A percentile compares a stretch with the other conserved stretches of the same genome.
Evolutionary conservation across 2,113 vertebrate species (phyloP).

Genomic region (Glareola pratincola): DNA sequence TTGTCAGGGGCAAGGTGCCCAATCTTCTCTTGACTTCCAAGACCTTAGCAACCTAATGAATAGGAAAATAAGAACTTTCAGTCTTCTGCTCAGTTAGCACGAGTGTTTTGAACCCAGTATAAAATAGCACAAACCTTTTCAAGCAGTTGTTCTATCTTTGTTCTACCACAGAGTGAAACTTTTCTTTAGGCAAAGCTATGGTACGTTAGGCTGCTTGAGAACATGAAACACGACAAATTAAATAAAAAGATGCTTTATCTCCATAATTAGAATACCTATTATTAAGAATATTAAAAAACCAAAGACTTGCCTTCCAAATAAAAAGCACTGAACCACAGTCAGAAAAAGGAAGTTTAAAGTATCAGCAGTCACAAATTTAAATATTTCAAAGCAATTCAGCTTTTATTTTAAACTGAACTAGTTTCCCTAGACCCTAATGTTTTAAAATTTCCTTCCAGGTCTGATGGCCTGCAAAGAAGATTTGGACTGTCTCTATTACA

Average conservation of each 20-base stretch:
- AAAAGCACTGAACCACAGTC: neutral
- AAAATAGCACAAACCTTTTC: neutral
- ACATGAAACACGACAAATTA: neutral
- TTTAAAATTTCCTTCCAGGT: neutral
- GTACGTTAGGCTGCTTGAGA: neutral
- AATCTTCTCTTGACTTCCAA: neutral
- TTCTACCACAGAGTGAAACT: neutral
- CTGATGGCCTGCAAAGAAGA: neutral
- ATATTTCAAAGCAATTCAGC: neutral
- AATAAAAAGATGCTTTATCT: neutral
- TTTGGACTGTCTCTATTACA: neutral
- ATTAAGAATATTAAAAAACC: neutral
- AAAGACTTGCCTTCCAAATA: neutral
- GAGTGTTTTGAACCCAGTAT: neutral
- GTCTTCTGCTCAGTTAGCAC: neutral
- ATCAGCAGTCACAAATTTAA: neutral
- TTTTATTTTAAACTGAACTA: neutral
- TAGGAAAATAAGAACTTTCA: neutral
- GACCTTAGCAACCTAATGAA: neutral
- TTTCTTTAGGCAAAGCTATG: neutral
- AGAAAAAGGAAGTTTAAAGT: neutral
- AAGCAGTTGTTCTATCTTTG: neutral
- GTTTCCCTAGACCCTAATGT: neutral
- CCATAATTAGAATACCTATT: neutral
- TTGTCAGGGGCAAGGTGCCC: neutral